Evolutionary conservation across 2,113 vertebrate genomes (phyloP).

Genomic region (Pseudorectes ferrugineus): DNA sequence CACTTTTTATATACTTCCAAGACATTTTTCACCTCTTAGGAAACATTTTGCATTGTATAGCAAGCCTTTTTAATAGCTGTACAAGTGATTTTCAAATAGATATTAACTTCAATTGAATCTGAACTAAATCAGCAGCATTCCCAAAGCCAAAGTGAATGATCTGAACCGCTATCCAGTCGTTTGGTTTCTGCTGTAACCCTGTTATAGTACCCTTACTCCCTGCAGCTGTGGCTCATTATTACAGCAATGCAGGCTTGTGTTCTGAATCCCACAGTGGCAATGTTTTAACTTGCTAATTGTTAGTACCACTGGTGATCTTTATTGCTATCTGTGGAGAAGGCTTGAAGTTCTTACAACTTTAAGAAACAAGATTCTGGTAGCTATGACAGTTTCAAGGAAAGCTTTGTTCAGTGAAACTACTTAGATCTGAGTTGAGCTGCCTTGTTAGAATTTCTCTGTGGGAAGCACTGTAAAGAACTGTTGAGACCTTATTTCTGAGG

Average conservation of each 20-base stretch:
- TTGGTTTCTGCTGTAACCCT: background rate
- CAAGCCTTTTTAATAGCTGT: background rate
- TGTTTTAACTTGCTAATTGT: background rate
- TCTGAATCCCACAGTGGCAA: background rate
- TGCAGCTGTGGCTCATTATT: background rate
- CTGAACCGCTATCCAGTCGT: background rate
- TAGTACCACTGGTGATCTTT: background rate
- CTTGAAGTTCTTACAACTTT: background rate
- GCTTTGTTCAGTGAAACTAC: background rate
- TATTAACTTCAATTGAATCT: background rate
- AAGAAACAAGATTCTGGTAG: background rate
- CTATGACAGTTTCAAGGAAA: background rate
- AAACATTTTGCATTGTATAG: background rate
- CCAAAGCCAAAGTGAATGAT: background rate
- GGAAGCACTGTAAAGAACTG: background rate
- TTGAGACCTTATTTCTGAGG: background rate
- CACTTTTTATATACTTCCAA: background rate
- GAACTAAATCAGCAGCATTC: background rate
- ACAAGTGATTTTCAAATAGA: background rate
- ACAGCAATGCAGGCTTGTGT: background rate
- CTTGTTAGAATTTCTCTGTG: background rate
- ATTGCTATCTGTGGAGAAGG: background rate
- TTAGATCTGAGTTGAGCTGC: background rate
- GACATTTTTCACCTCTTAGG: background rate
- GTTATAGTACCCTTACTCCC: background rate